Evolutionary conservation across 2,888 invertebrate species (phyloP).

Genomic region (Agonopterix subpropinquella): DNA sequence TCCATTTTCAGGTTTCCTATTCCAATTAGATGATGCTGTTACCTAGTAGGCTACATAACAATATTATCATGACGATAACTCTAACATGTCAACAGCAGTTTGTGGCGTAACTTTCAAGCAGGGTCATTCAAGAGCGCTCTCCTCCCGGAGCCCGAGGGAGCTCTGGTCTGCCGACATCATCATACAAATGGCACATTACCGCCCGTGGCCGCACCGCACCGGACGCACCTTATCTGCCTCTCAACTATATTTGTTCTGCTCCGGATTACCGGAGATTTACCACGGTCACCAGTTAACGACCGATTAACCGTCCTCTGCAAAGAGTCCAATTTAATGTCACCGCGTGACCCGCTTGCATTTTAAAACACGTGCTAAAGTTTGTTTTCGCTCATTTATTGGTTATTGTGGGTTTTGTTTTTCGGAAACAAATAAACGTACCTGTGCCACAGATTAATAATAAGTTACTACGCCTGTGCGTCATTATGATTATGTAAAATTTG

Average conservation of each 20-base stretch:
- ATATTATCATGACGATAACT: background rate
- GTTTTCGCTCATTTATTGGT: constrained; percentile 8
- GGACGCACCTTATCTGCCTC: constrained; percentile 68
- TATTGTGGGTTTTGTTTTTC: background rate
- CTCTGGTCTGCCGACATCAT: constrained; percentile 45
- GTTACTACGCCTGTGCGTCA: too few relatives aligned
- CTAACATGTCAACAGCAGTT: constrained; percentile 13
- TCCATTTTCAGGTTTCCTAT: too few relatives aligned
- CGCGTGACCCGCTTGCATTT: constrained; percentile 38
- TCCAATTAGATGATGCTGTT: too few relatives aligned
- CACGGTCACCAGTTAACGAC: constrained; percentile 66
- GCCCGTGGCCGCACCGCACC: constrained; percentile 30
- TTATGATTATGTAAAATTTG: too few relatives aligned
- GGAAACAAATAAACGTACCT: too few relatives aligned
- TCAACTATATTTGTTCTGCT: constrained; percentile 71
- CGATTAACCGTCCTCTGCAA: constrained; percentile 69
- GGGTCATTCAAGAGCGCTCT: constrained; percentile 32
- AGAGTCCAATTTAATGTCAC: constrained; percentile 58
- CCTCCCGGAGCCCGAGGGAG: constrained; percentile 29
- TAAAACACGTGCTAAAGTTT: constrained; percentile 19
- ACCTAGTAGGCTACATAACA: background rate
- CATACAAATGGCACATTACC: constrained; percentile 74
- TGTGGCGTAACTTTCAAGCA: constrained; percentile 16
- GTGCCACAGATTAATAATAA: too few relatives aligned
- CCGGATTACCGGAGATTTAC: constrained; percentile 71